Base-by-base conservation (phyloP, 1,140 invertebrate genomes). In the Heliconius melpomene region DNA sequence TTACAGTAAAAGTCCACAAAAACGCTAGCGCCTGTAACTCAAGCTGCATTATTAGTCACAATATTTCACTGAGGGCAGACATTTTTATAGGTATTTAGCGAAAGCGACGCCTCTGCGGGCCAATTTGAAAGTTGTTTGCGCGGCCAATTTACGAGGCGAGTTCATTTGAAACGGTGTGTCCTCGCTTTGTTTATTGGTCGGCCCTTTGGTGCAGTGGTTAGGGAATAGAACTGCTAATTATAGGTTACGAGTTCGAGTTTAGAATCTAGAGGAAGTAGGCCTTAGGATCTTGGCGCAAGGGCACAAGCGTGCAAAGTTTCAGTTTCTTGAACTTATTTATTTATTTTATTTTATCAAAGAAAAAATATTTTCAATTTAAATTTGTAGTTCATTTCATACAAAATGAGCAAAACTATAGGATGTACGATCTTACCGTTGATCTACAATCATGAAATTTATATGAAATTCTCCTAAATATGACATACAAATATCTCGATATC, bases 51-150 rank as follows among this genome's bases (percentile, higher is more conserved):
- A 87, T 87, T 90, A 90, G 89, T 90, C 86, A 91, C 91, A 90
- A 93, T 94, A 94, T 91, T 93, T 94, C 88, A 94, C 91, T 60
- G 86, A 79, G 85, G 85, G 85, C 86, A 90, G 91, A 94, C 93
- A 94, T 93, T 94, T 94, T 94, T 94, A 94, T 94, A 93, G 93
- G 90, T 93, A 94, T 94, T 94, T 94, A 93, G 93, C 91, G 91
- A 93, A 94, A 94, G 91, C 89, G 91, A 91, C 93, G 89, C 91
- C 88, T 88, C 90, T 87, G 84, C 89, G 86, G 91, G 88, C 90
- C 93, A 94, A 94, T 94, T 94, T 94, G 93, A 92, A 94, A 94
- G 85, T 94, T 94, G 92, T 94, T 94, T 91, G 92, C 90, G 89
- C 85, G 86, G 82, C 88, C 86, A 87, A 93, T 94, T 89, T 89